Percentiles rank a stretch among this genome's conserved stretches.
These are phyloP conservation scores for Antigone vipio DNA, from an alignment of 2,113 vertebrate species.

Conservation along the genomic window DNA sequence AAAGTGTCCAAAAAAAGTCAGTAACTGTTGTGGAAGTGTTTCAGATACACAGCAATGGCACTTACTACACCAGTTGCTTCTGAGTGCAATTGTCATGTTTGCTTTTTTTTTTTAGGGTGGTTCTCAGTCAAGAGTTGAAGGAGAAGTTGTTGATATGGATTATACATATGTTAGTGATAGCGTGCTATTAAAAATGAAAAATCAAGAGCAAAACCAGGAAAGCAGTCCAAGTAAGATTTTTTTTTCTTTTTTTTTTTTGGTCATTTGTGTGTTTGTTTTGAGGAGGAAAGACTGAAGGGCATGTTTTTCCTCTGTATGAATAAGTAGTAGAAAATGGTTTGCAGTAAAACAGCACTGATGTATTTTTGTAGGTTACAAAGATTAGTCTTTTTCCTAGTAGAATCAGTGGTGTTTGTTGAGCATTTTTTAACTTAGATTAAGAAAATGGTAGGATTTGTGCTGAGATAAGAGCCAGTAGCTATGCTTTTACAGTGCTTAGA, in stretches of 20 bases:
- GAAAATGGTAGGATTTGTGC: background rate
- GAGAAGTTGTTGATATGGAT: slow-evolving; percentile 83
- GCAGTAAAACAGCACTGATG: background rate
- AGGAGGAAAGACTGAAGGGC: background rate
- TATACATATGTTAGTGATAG: slow-evolving; percentile 91
- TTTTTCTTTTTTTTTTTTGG: background rate
- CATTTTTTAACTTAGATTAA: background rate
- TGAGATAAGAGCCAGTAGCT: background rate
- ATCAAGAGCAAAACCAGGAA: slow-evolving; percentile 53
- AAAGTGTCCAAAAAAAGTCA: background rate
- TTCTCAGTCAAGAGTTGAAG: slow-evolving; percentile 60
- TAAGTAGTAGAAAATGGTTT: background rate
- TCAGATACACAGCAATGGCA: background rate
- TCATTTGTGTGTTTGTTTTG: too few relatives aligned
- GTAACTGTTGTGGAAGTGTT: background rate
- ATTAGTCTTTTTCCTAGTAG: background rate
- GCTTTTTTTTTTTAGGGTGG: slow-evolving; percentile 42
- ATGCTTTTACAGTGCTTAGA: background rate
- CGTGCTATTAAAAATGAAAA: slow-evolving; percentile 77
- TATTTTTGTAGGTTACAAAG: background rate
- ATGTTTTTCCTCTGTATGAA: background rate
- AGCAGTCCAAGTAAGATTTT: slow-evolving; percentile 66
- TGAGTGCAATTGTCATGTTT: background rate
- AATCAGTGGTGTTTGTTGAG: background rate
- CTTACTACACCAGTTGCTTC: background rate